Base-by-base conservation (phyloP, 2,888 invertebrate species). In the Syritta pipiens region DNA sequence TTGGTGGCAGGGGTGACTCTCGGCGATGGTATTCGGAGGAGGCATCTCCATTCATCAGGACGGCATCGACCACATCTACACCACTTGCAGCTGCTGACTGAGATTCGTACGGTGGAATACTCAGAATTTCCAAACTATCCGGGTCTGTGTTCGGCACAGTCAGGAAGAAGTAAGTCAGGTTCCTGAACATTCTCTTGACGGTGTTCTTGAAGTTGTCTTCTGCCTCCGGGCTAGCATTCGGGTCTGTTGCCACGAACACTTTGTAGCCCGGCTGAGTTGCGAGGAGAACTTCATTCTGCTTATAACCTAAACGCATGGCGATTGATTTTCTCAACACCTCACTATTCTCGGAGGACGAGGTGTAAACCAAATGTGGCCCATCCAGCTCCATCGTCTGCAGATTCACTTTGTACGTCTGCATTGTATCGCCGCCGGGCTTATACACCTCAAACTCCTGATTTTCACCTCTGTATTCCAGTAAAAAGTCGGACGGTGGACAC, bases 381-480 rank as follows among this genome's bases (percentile, higher is more conserved):
- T 92, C 90, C 65, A 91, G 89, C 71, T 92, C 92, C 84, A 92
- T 92, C 20, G 89, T 90, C 48, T 90, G 89, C 53, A 93, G 84
- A 86, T 93, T 91, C 40, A 94, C 90, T 53, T 90, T 87, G 85
- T 90, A 93, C 2, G 93, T 92, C 87, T 92, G 93, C 84, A 88
- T 84, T 4, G 88, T 90, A 9, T 89, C 84, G 89, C 94, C 94
- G 83, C 92, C 93, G 20, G 91, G 90, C 83, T 90, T 90, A 85
- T 93, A 93, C 3, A 89, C 89, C 84, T 92, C 90, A 85, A 94
- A 94, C 79, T 90, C 87, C 82, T 90, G 91, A 84, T 91, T 91
- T 81, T 91, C 90, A 4, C 88, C 87, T 42, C 91, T 91, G 63
- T 92, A 91, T 88, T 95, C 94, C 82, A 95, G 86, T 72, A 94